A percentile compares a stretch with the other conserved stretches of the same genome.
Conservation (phyloP, 2,888 invertebrate genomes). For the Pterostichus madidus region DNA sequence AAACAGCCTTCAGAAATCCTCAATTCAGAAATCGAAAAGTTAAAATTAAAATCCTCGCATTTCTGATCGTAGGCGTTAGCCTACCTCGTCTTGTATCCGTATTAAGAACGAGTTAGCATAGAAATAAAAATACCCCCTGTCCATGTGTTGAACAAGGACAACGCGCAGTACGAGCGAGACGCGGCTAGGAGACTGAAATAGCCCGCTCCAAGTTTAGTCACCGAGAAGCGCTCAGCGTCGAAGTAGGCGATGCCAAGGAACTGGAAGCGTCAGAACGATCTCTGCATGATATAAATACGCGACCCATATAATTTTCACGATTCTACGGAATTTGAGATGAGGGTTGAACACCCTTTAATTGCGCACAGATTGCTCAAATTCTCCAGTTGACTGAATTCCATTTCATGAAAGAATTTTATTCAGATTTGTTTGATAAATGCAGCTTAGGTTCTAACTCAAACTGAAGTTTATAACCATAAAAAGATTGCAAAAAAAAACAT, state of each 20-base stretch:
- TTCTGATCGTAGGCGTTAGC: constrained; percentile 42
- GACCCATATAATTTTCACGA: constrained; percentile 60
- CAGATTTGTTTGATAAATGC: no score
- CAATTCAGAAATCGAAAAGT: constrained; percentile 36
- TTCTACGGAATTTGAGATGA: constrained; percentile 33
- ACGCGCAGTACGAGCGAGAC: constrained; percentile 19
- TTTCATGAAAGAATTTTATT: no score
- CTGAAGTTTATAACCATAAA: no score
- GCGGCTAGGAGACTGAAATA: constrained; percentile 70
- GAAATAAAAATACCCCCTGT: constrained; percentile 49
- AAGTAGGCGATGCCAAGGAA: constrained; percentile 67
- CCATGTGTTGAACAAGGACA: constrained; percentile 29
- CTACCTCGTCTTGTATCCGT: constrained; percentile 37
- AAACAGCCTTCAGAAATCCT: constrained; percentile 6
- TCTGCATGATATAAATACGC: constrained; percentile 48
- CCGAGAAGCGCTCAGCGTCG: constrained; percentile 42
- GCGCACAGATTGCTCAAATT: background rate
- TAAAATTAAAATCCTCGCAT: constrained; percentile 47
- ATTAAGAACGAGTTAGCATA: constrained; percentile 47
- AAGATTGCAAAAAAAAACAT: no score
- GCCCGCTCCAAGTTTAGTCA: constrained; percentile 73
- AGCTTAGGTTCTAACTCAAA: no score
- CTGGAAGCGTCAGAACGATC: constrained; percentile 62
- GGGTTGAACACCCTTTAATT: constrained; percentile 34
- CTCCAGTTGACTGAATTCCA: no score